phyloP scores from a whole-genome alignment of 1,140 invertebrate species.

The Arctopsyche grandis region DNA sequence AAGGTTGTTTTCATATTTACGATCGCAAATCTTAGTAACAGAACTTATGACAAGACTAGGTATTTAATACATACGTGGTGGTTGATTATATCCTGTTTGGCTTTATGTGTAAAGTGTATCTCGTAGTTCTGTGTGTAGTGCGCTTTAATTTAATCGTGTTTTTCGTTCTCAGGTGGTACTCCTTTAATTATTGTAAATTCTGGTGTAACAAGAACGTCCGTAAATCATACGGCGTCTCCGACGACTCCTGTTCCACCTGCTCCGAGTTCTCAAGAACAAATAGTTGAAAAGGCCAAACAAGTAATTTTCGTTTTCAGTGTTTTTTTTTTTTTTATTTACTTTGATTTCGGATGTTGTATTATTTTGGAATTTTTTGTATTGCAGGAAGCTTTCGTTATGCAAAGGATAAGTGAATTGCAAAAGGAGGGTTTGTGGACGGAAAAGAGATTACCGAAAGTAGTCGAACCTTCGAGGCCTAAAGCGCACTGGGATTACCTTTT shows the following conservation, averaged over 20 bases:
- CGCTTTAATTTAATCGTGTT: conserved; percentile 5
- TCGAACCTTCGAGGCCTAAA: conserved; percentile 89
- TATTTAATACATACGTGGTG: not conserved
- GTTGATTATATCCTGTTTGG: conserved; percentile 51
- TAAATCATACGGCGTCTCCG: conserved; percentile 51
- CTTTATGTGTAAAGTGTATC: not conserved
- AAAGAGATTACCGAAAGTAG: conserved; percentile 89
- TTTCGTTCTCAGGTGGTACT: conserved; percentile 64
- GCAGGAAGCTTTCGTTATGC: conserved; percentile 90
- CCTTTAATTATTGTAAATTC: conserved; percentile 60
- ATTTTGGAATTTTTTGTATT: conserved; percentile 16
- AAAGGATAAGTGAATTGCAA: conserved; percentile 87
- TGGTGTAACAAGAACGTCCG: conserved; percentile 50
- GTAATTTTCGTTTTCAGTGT: conserved; percentile 27
- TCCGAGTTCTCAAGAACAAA: conserved; percentile 74
- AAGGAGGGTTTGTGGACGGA: conserved; percentile 94
- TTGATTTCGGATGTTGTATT: conserved; percentile 4
- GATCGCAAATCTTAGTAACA: too few relatives aligned
- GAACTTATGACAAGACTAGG: too few relatives aligned
- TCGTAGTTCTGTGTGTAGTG: not conserved
- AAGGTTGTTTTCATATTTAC: too few relatives aligned
- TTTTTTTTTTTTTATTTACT: too few relatives aligned
- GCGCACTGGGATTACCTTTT: conserved; percentile 99
- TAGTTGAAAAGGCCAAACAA: conserved; percentile 89
- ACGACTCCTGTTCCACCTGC: conserved; percentile 48